Conservation (phyloP, 2,888 invertebrate species). For the Chrysodeixis includens region DNA sequence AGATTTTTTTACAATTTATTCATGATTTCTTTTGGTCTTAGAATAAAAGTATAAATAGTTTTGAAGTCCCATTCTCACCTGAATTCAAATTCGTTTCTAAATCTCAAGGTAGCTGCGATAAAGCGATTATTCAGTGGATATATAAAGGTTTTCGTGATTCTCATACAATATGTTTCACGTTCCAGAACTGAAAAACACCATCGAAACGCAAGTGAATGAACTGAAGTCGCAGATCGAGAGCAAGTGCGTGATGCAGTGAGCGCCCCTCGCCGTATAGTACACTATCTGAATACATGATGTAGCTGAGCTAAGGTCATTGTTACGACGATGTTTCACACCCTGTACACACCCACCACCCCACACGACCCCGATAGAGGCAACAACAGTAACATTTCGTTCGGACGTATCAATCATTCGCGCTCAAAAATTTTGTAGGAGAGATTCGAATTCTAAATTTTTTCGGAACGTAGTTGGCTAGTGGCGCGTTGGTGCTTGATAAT, state of each 20-base stretch:
- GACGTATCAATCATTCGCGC: constrained; percentile 78
- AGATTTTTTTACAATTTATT: no score
- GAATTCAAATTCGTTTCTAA: no score
- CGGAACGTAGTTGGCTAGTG: constrained; percentile 86
- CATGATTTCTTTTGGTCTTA: no score
- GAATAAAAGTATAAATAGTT: no score
- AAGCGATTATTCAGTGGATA: no score
- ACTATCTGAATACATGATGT: constrained; percentile 85
- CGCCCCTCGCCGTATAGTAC: constrained; percentile 51
- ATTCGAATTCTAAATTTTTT: constrained; percentile 83
- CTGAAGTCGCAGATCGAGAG: constrained; percentile 98
- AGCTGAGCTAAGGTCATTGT: constrained; percentile 84
- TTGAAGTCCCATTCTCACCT: no score
- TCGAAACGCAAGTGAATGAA: constrained; percentile 99
- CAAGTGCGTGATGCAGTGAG: constrained; percentile 98
- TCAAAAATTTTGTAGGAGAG: constrained; percentile 81
- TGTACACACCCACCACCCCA: constrained; percentile 63
- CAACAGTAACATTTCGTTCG: constrained; percentile 68
- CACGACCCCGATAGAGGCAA: constrained; percentile 52
- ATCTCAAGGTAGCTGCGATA: no score
- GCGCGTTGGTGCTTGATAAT: constrained; percentile 89
- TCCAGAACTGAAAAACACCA: constrained; percentile 98
- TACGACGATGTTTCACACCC: constrained; percentile 74
- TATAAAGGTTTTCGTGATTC: background rate
- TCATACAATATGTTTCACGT: constrained; percentile 62